Percentiles rank a stretch among this genome's conserved stretches.
phyloP scores from a whole-genome alignment of 1,140 invertebrate species.

The Papilio aristodemus region DNA sequence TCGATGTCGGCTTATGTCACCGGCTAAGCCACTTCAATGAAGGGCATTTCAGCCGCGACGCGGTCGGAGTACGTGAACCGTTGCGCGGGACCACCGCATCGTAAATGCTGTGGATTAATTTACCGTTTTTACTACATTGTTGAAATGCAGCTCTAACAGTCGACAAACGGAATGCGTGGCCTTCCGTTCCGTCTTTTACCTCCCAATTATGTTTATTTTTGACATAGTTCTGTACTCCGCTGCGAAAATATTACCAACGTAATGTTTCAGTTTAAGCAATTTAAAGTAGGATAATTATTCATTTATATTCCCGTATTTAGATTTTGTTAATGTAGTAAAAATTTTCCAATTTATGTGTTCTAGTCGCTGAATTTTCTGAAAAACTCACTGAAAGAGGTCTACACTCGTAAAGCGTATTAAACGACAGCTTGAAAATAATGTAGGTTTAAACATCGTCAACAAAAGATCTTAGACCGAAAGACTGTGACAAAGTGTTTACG shows the following conservation, averaged over 20 bases:
- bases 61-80: neutral
- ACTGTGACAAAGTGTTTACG: too few species aligned
- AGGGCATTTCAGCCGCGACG: neutral
- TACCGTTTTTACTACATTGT: slow-evolving; percentile 25
- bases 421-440: too few species aligned
- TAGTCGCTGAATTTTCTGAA: too few species aligned
- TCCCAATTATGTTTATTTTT: slow-evolving; percentile 14
- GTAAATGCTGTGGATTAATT: slow-evolving; percentile 25
- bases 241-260: slow-evolving; percentile 2
- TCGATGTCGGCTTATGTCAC: slow-evolving; percentile 27
- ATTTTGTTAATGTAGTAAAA: neutral
- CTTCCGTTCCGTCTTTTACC: neutral
- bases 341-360: neutral
- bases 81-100: neutral
- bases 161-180: slow-evolving; percentile 4
- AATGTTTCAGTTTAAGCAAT: neutral
- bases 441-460: too few species aligned
- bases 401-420: too few species aligned
- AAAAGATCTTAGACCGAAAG: too few species aligned
- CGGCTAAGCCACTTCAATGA: slow-evolving; percentile 19
- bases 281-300: too few species aligned
- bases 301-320: neutral
- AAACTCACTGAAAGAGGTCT: too few species aligned
- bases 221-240: neutral
- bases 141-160: slow-evolving; percentile 19